phyloP scores from a whole-genome alignment of 1,140 invertebrate genomes.

The Zaprionus tsacasi region DNA sequence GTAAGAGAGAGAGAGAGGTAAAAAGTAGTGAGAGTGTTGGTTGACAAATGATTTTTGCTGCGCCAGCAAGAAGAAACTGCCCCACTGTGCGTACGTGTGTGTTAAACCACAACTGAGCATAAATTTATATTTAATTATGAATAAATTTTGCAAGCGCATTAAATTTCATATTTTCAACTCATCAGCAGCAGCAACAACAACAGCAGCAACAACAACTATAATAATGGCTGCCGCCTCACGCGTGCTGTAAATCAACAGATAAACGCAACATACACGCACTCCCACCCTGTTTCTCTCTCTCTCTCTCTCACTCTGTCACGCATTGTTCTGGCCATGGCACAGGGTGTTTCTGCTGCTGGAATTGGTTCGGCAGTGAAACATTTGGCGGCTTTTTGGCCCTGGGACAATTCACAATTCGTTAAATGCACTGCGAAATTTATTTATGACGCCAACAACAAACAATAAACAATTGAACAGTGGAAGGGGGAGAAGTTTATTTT shows the following conservation, averaged over 20 bases:
- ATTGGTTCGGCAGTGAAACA: slow-evolving; percentile 2
- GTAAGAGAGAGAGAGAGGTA: not conserved
- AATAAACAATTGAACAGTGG: slow-evolving; percentile 53
- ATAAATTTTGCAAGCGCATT: slow-evolving; percentile 79
- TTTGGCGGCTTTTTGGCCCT: slow-evolving; percentile 30
- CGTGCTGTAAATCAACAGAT: slow-evolving; percentile 78
- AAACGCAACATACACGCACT: slow-evolving; percentile 39
- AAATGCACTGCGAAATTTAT: slow-evolving; percentile 80
- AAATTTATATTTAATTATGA: slow-evolving; percentile 83
- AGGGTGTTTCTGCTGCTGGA: slow-evolving; percentile 2
- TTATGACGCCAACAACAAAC: slow-evolving; percentile 73
- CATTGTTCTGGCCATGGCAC: not conserved
- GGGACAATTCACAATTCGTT: slow-evolving; percentile 69
- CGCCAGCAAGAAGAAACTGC: slow-evolving; percentile 24
- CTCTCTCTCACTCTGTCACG: not conserved
- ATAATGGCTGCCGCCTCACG: slow-evolving; percentile 51
- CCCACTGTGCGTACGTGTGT: slow-evolving; percentile 10
- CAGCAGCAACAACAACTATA: slow-evolving; percentile 16
- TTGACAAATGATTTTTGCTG: slow-evolving; percentile 46
- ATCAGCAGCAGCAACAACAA: slow-evolving; percentile 40
- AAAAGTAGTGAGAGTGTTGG: not conserved
- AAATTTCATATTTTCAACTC: slow-evolving; percentile 76
- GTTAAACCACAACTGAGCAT: slow-evolving; percentile 78
- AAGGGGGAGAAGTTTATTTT: not conserved
- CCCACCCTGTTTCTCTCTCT: not conserved